phyloP scores from a whole-genome alignment of 2,797 vertebrate species.

The Sebastes taczanowskii region DNA sequence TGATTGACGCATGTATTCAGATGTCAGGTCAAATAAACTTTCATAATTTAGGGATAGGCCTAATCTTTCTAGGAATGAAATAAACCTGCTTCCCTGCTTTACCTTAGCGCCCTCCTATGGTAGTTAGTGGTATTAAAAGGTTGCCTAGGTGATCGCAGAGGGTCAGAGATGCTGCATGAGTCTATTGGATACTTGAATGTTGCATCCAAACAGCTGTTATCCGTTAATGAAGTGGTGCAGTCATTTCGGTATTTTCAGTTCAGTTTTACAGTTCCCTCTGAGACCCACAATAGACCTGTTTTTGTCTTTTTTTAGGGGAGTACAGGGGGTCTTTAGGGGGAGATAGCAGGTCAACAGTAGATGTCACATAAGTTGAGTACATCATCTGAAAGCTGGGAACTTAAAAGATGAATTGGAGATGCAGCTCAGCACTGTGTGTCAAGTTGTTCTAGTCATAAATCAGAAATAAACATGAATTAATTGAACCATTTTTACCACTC shows the following conservation, averaged over 20 bases:
- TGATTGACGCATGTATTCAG: background rate
- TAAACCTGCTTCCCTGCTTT: background rate
- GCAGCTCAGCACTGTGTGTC: too few relatives aligned
- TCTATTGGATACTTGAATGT: background rate
- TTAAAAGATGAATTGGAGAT: too few relatives aligned
- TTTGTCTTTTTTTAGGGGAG: too few relatives aligned
- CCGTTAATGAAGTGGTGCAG: background rate
- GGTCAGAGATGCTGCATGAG: background rate
- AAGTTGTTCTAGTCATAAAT: too few relatives aligned
- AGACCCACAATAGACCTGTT: too few relatives aligned
- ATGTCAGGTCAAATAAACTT: background rate
- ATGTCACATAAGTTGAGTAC: too few relatives aligned
- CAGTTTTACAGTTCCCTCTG: background rate
- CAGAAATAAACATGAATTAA: too few relatives aligned
- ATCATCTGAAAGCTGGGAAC: too few relatives aligned
- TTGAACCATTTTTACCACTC: too few relatives aligned
- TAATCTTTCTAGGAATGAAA: background rate
- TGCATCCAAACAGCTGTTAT: background rate
- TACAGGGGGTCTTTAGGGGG: too few relatives aligned
- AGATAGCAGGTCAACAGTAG: too few relatives aligned
- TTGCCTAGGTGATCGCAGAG: background rate
- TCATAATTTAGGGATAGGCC: background rate
- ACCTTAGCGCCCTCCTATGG: slow-evolving; percentile 51
- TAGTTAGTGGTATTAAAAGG: background rate
- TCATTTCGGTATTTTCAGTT: background rate